Conservation (phyloP, 2,797 vertebrate genomes). For the Poeciliopsis presidionis region DNA sequence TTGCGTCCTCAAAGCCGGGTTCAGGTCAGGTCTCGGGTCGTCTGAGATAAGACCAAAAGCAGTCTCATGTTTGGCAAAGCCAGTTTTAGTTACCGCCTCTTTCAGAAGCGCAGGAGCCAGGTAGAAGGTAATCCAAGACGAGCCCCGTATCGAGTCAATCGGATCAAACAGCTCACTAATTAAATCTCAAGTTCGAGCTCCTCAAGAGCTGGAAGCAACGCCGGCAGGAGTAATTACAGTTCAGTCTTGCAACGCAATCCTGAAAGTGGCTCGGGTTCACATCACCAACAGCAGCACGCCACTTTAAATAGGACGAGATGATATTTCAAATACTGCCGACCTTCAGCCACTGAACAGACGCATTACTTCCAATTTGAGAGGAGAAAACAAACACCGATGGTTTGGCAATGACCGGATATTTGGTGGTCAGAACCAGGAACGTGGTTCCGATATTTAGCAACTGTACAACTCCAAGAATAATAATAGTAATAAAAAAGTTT, state of each 20-base stretch:
- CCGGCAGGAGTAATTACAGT: neutral
- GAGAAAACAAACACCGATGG: neutral
- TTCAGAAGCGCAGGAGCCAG: neutral
- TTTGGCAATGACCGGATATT: neutral
- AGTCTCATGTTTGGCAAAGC: constrained; percentile 2
- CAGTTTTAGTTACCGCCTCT: neutral
- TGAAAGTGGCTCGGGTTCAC: neutral
- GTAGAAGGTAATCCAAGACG: neutral
- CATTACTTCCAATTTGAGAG: neutral
- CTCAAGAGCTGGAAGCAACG: neutral
- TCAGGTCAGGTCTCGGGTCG: neutral
- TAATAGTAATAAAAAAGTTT: neutral
- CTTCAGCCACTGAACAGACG: neutral
- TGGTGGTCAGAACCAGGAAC: neutral
- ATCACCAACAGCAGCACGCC: neutral
- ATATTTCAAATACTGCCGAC: neutral
- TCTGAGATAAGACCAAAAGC: neutral
- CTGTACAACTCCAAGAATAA: neutral
- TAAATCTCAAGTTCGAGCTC: neutral
- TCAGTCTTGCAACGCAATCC: neutral
- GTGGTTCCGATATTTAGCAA: neutral
- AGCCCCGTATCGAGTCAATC: constrained; percentile 4
- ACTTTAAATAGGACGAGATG: neutral
- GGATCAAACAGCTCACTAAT: constrained; percentile 5
- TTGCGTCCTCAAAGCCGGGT: neutral